Base-by-base conservation (phyloP, 2,113 vertebrate genomes). In the Zosterops lateralis region DNA sequence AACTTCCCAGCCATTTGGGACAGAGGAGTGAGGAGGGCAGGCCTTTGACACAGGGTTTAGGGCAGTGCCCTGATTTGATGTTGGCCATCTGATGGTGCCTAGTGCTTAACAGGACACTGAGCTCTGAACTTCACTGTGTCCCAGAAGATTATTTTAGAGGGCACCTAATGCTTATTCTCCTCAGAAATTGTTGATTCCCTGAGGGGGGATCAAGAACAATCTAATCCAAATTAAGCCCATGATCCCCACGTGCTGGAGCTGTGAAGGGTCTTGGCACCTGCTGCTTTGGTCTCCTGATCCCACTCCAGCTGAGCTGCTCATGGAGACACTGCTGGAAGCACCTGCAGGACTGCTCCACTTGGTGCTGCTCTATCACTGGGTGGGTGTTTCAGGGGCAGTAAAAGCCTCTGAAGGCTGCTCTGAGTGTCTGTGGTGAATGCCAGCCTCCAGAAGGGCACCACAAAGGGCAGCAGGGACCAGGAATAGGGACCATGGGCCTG, bases 401-500 rank as follows among this genome's bases (percentile, higher is more conserved):
- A 26, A 29, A 81, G 3, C 3, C 5, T 19, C 5, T 79, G 57
- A 45, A 67, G 38, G 15, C 25, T 74, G 54, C 8, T 93, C 16
- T 38, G 50, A 16, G 13, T 7, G 17, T 14, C 28, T 40, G 12
- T 38, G n/a, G 32, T 11, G 42, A 36, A 11, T 28, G 8, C 4
- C 11, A 42, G 22, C 17, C 72, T 71, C 42, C 5, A 18, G n/a
- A 16, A 58, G 17, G 45, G 53, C 0, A 3, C 26, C 22, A 17
- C 2, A 13, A 64, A 42, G 54, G 17, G 28, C 14, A 56, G n/a
- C 40, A 47, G 44, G 17, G 14, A 32, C 25, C 18, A 14, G 34
- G 45, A 56, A 28, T 3, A 5, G 36, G 5, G 17, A 60, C 45
- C 6, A 1, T 1, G 2, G 8, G 51, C 32, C 61, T 61, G 47